Evolutionary conservation across 2,113 vertebrate species (phyloP).

Genomic region (Dicrurus megarhynchus): DNA sequence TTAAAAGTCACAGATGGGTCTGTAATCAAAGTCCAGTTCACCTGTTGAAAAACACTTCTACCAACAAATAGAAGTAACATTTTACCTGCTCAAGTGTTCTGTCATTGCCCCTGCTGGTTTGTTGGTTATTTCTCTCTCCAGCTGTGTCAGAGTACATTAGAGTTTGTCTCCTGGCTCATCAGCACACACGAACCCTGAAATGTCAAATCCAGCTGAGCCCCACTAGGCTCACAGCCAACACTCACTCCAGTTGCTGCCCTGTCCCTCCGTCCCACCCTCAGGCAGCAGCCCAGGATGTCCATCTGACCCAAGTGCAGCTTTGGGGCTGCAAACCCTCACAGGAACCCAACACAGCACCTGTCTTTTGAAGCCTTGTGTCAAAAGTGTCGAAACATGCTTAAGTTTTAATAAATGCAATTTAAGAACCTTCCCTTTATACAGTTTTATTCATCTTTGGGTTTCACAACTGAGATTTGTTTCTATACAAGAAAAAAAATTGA

Average conservation of each 20-base stretch:
- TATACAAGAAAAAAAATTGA: neutral
- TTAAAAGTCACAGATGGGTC: neutral
- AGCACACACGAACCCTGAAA: neutral
- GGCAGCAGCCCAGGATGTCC: neutral
- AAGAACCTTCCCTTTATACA: conserved; percentile 24
- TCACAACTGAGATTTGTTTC: conserved; percentile 5
- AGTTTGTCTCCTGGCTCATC: neutral
- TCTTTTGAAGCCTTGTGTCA: neutral
- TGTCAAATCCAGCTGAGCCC: neutral
- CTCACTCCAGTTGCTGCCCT: neutral
- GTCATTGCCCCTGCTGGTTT: neutral
- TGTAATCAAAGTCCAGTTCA: neutral
- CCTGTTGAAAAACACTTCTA: neutral
- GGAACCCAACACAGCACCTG: neutral
- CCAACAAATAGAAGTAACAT: neutral
- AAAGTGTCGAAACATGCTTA: neutral
- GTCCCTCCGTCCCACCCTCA: neutral
- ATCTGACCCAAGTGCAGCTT: neutral
- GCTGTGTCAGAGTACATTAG: neutral
- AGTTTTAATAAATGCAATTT: conserved; percentile 22
- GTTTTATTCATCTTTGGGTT: conserved; percentile 61
- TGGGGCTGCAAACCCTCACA: neutral
- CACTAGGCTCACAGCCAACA: neutral
- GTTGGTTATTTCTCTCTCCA: neutral
- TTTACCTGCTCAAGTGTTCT: neutral